Base-by-base conservation (phyloP, 2,797 vertebrate genomes). In the Euphonia xanthogaster region DNA sequence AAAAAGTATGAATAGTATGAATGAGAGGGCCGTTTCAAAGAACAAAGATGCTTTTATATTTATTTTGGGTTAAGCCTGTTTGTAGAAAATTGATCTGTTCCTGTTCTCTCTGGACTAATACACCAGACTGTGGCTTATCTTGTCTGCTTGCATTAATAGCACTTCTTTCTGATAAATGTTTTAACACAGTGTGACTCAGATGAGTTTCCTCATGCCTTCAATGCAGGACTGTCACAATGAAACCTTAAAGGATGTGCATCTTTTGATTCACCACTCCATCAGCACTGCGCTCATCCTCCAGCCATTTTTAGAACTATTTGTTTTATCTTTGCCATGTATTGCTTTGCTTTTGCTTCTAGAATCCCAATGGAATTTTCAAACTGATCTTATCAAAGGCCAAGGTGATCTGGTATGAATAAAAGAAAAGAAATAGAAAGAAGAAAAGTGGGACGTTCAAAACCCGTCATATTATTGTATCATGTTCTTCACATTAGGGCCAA, bases 31-130 rank as follows among this genome's bases (percentile, higher is more conserved):
- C 9, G 1, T 93, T 89, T 79, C 65, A 88, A 57, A 88, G 86
- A 94, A 86, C 42, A 76, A 90, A 90, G 68, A 68, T 89, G 35
- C 82, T 92, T 93, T 94, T 82, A 44, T 94, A 77, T 93, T 62
- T 91, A 88, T 91, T 80, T 86, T 79, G 20, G 67, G 66, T 65
- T 84, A 92, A 88, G 68, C 68, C 88, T 75, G 22, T 73, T 92
- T 93, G 47, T 75, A 95, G 54, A 92, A 92, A 87, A 82, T 82
- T 75, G 91, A 19, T 94, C 78, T 51, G 9, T 93, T 95, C 91
- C 51, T 89, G 45, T 95, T 96, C 94, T 93, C 86, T 83, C 90
- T 91, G 50, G 40, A n/a, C 81, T 86, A 58, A 71, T 20, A 9
- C 37, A 65, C 88, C 85, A 68, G 37, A 55, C 53, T 87, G 87